These are phyloP conservation scores for Gonioctena quinquepunctata DNA, from an alignment of 1,140 invertebrate species.

Conservation along the genomic window DNA sequence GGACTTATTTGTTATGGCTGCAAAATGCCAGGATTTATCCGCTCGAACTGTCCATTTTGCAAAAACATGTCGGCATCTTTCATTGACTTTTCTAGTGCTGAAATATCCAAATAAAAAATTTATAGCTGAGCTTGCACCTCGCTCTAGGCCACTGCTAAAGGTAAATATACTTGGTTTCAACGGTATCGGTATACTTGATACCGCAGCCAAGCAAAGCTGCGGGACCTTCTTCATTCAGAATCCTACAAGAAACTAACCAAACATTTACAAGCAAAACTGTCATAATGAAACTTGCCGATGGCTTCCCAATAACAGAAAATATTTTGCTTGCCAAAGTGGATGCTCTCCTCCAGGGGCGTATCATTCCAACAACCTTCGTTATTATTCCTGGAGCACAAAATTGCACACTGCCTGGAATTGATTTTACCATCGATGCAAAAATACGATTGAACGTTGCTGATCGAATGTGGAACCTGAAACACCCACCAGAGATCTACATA, in stretches of 20 bases:
- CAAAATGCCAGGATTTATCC: not conserved
- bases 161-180: too few relatives aligned
- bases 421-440: not conserved
- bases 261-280: not conserved
- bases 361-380: too few relatives aligned
- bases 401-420: not conserved
- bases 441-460: too few relatives aligned
- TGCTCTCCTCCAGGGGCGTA: too few relatives aligned
- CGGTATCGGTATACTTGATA: too few relatives aligned
- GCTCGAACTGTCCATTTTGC: not conserved
- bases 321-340: too few relatives aligned
- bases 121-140: too few relatives aligned
- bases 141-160: too few relatives aligned
- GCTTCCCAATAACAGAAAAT: not conserved
- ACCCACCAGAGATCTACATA: not conserved
- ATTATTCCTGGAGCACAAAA: not conserved
- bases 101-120: not conserved
- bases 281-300: not conserved
- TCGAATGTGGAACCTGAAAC: not conserved
- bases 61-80: not conserved
- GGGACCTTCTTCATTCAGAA: not conserved
- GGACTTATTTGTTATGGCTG: not conserved
- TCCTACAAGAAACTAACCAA: not conserved
- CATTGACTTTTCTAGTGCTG: not conserved
- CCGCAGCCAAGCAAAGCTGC: too few relatives aligned